These are phyloP conservation scores for Megamerina dolium DNA, from an alignment of 2,888 invertebrate species.

Conservation along the genomic window DNA sequence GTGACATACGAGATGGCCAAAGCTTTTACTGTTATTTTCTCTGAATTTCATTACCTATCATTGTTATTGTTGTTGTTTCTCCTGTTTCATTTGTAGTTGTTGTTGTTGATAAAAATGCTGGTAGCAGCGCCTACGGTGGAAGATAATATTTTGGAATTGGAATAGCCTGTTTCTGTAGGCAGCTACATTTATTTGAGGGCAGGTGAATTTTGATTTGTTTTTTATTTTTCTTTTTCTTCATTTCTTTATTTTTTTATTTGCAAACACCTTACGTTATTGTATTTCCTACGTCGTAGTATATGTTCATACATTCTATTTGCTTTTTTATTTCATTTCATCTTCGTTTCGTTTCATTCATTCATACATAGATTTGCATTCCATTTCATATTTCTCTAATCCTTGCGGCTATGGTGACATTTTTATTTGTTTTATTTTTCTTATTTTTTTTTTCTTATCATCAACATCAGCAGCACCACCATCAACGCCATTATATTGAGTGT, in stretches of 20 bases:
- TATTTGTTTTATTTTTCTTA: constrained; percentile 4
- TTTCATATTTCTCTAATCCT: no score
- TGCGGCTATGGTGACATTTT: constrained; percentile 14
- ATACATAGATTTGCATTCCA: no score
- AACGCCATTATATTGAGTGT: neutral
- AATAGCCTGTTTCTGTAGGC: no score
- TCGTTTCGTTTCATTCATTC: constrained; percentile 9
- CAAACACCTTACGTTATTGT: neutral
- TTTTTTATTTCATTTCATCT: constrained; percentile 9
- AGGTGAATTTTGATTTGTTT: no score
- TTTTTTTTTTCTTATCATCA: no score
- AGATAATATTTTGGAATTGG: no score
- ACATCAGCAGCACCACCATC: no score
- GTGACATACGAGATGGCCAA: constrained; percentile 9
- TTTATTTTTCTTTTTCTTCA: neutral
- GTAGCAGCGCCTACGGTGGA: no score
- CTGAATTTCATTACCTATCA: constrained; percentile 1
- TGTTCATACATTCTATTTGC: constrained; percentile 8
- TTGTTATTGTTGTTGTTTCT: constrained; percentile 1
- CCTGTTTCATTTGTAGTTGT: neutral
- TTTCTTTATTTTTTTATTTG: neutral
- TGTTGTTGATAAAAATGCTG: neutral
- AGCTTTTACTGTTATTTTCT: neutral
- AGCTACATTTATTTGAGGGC: no score
- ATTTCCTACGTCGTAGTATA: neutral